Base-by-base conservation (phyloP, 2,797 vertebrate genomes). In the Perodicticus potto region DNA sequence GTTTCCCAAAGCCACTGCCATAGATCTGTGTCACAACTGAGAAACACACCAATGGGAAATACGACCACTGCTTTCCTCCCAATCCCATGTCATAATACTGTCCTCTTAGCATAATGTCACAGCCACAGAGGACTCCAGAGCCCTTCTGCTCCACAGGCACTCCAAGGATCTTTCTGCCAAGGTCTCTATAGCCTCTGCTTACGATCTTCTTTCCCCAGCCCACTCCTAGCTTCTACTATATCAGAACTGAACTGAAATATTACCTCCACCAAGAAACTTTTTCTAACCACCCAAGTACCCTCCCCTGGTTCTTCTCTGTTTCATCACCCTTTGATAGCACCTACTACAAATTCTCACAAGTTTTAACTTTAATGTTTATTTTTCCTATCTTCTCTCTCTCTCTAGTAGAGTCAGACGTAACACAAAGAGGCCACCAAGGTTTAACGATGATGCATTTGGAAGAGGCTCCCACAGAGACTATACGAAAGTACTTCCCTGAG, bases 401-500 rank as follows among this genome's bases (percentile, higher is more conserved):
- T 27, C 19, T 25, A 0, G 7, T 14, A 95, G 96, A 0, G 0
- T 0, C 25, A n/a, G 10, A 7, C 3, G 32, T 0, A 9, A 0
- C 84, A 22, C 0, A 0, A 8, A 8, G 4, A 40, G 0, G 0
- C 23, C 0, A 0, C 43, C 1, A 1, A 5, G 2, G n/a, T 43
- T 0, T 12, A 4, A 1, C 0, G 0, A 0, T 5, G 1, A 0
- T 0, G 0, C 0, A 0, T 0, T 0, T 0, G 17, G 17, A 72
- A 23, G 73, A 67, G 17, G 1, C 72, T 80, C 27, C 7, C 65
- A 17, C 43, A 0, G 98, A 98, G 91, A 98, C 94, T 14, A 55
- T 98, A 17, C 86, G 98, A 61, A 98, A 82, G 40, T 98, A 98
- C 86, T 99, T 99, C 91, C 98, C 98, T 87, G 98, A 99, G 97